phyloP scores from a whole-genome alignment of 2,888 invertebrate genomes.

The Allophyes oxyacanthae region DNA sequence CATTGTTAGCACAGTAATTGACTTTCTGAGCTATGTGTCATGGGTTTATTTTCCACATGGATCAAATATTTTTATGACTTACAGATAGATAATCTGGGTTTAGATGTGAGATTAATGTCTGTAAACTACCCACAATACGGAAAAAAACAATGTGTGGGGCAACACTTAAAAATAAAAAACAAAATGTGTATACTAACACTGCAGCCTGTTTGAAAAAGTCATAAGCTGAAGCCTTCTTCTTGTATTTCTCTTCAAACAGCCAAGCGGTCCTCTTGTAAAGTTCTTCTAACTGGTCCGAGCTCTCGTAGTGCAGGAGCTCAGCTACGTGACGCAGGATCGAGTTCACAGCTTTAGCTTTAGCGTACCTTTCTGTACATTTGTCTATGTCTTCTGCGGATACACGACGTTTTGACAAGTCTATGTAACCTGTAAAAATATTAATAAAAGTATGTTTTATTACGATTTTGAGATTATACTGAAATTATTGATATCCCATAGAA shows the following conservation, averaged over 20 bases:
- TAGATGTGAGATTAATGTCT: too few species aligned
- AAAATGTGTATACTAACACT: constrained; percentile 90
- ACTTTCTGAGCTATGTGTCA: too few species aligned
- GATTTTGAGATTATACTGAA: too few species aligned
- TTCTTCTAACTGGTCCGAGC: constrained; percentile 97
- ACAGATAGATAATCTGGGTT: too few species aligned
- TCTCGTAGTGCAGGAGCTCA: constrained; percentile 96
- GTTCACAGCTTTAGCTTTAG: constrained; percentile 99
- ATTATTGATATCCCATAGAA: too few species aligned
- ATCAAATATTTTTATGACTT: too few species aligned
- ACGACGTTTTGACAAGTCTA: constrained; percentile 99
- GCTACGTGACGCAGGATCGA: constrained; percentile 99
- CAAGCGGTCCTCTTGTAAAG: constrained; percentile 99
- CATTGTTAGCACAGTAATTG: too few species aligned
- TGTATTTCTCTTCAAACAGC: constrained; percentile 99
- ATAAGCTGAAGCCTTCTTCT: constrained; percentile 98
- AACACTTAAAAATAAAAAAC: too few species aligned
- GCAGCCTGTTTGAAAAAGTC: constrained; percentile 99
- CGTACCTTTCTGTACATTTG: constrained; percentile 99
- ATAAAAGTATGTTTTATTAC: background rate
- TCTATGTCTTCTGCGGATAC: constrained; percentile 99
- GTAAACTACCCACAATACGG: too few species aligned
- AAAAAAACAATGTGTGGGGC: too few species aligned
- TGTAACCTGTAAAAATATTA: constrained; percentile 93
- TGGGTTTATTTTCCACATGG: too few species aligned